Evolutionary conservation across 2,113 vertebrate genomes (phyloP).

Genomic region (Chaetura pelagica): DNA sequence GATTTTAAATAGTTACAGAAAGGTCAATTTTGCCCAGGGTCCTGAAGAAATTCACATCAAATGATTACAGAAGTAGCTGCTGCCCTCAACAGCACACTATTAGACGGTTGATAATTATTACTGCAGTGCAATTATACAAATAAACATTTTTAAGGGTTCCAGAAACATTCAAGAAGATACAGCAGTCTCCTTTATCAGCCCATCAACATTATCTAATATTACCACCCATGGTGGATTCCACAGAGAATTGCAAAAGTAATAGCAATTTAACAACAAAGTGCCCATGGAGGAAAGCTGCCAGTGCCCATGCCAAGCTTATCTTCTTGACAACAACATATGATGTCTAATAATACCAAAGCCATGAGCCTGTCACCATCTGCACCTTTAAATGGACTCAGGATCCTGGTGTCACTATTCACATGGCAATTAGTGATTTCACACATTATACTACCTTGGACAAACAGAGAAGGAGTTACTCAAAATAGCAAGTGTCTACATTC

Average conservation of each 20-base stretch:
- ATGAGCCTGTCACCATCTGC: not conserved
- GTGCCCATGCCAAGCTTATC: not conserved
- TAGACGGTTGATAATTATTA: not conserved
- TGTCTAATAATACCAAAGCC: not conserved
- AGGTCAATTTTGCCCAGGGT: not conserved
- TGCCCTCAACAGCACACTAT: not conserved
- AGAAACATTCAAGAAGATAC: not conserved
- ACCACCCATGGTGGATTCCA: not conserved
- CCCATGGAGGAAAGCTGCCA: not conserved
- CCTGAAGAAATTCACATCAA: not conserved
- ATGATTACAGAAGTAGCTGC: not conserved
- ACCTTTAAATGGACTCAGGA: not conserved
- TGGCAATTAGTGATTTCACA: not conserved
- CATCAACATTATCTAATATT: not conserved
- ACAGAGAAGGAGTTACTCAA: not conserved
- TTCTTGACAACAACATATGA: not conserved
- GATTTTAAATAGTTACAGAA: not conserved
- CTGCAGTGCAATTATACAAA: not conserved
- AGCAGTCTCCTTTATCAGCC: not conserved
- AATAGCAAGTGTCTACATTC: not conserved
- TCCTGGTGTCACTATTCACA: not conserved
- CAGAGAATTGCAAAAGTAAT: accelerated
- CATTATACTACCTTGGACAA: not conserved
- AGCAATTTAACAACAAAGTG: not conserved
- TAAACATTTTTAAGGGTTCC: not conserved